phyloP scores from a whole-genome alignment of 2,113 vertebrate genomes.

The Bos indicus region DNA sequence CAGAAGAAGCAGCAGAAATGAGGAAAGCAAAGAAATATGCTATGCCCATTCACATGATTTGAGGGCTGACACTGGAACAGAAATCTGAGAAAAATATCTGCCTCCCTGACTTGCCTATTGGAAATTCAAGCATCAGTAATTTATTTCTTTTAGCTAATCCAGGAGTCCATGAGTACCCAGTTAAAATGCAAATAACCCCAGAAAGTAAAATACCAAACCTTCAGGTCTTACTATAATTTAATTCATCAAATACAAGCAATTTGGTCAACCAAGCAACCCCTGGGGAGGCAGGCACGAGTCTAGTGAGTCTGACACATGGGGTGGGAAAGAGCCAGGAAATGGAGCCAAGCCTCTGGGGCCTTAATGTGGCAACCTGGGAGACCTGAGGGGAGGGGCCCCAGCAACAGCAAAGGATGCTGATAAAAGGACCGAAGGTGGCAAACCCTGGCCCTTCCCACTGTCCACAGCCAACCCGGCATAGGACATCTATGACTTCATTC shows the following conservation, averaged over 20 bases:
- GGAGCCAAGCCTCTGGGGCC: not conserved
- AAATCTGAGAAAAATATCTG: not conserved
- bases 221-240: conserved; percentile 20
- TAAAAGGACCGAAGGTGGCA: not conserved
- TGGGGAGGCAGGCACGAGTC: not conserved
- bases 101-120: not conserved
- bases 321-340: not conserved
- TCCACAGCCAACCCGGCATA: not conserved
- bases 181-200: conserved; percentile 17
- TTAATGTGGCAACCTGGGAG: not conserved
- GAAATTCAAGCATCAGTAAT: not conserved
- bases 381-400: not conserved
- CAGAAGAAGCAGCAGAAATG: not conserved
- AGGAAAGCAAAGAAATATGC: not conserved
- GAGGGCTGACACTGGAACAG: not conserved
- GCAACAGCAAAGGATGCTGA: not conserved
- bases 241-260: not conserved
- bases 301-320: not conserved
- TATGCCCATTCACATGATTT: not conserved
- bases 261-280: not conserved
- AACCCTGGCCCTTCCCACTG: not conserved
- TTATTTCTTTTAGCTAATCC: not conserved
- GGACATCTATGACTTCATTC: not conserved
- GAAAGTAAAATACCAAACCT: conserved; percentile 24
- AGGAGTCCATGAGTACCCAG: not conserved